Conservation (phyloP, 2,888 invertebrate genomes). For the Dasysyrphus albostriatus region DNA sequence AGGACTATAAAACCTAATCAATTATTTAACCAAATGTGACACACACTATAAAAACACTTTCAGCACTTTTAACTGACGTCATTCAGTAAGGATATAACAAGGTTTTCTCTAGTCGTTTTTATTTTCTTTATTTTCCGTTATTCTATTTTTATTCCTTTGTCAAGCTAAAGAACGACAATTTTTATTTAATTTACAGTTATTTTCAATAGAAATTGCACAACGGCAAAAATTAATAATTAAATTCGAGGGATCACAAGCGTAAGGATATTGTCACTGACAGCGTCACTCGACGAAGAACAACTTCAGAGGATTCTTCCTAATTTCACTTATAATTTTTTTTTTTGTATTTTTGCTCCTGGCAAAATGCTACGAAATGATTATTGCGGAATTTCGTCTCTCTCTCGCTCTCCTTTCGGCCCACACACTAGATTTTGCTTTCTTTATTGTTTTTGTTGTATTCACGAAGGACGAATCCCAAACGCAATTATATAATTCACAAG, state of each 20-base stretch:
- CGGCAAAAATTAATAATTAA: conserved; percentile 1
- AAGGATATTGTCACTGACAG: conserved; percentile 54
- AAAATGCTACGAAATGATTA: conserved; percentile 38
- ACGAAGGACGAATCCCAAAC: conserved; percentile 64
- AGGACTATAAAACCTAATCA: conserved; percentile 38
- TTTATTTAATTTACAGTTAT: background rate
- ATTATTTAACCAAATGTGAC: conserved; percentile 54
- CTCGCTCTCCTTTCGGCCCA: conserved; percentile 3
- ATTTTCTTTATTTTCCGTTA: background rate
- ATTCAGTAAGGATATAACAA: conserved; percentile 58
- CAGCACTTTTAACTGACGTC: conserved; percentile 58
- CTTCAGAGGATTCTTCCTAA: conserved; percentile 48
- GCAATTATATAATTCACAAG: conserved; percentile 69
- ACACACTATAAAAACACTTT: conserved; percentile 27
- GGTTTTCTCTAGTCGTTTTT: conserved; percentile 19
- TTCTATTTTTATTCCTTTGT: conserved; percentile 29
- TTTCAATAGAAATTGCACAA: background rate
- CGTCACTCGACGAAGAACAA: conserved; percentile 41
- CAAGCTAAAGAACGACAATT: conserved; percentile 15
- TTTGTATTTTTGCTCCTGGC: conserved; percentile 23
- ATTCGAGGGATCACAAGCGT: conserved; percentile 42
- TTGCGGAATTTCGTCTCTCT: conserved; percentile 56
- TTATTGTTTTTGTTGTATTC: conserved; percentile 32
- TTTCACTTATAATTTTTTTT: conserved; percentile 1
- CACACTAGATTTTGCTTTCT: background rate